Conservation (phyloP, 1,140 invertebrate species). For the Campodea augens region DNA sequence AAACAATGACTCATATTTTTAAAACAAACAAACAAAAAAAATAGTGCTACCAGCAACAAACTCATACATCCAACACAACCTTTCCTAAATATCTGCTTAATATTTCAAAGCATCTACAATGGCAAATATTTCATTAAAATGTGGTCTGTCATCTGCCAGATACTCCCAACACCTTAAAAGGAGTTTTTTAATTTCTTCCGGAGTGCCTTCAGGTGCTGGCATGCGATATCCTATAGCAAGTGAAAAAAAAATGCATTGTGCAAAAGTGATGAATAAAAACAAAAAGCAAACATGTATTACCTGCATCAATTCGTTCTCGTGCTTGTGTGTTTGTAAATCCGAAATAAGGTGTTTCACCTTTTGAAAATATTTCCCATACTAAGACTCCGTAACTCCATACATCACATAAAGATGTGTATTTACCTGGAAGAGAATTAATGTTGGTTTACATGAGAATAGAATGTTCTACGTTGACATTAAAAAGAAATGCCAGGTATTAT, state of each 20-base stretch:
- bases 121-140: slow-evolving; percentile 72
- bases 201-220: slow-evolving; percentile 70
- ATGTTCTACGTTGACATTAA: slow-evolving; percentile 11
- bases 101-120: slow-evolving; percentile 51
- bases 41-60: too few species aligned
- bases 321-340: slow-evolving; percentile 85
- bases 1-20: too few species aligned
- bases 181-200: slow-evolving; percentile 71
- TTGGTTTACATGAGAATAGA: too few species aligned
- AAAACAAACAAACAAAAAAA: too few species aligned
- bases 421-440: too few species aligned
- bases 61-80: too few species aligned
- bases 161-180: slow-evolving; percentile 91
- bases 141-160: slow-evolving; percentile 70
- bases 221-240: slow-evolving; percentile 61
- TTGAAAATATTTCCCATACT: slow-evolving; percentile 92
- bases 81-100: too few species aligned
- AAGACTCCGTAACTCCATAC: slow-evolving; percentile 97
- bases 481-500: slow-evolving; percentile 5
- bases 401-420: slow-evolving; percentile 92
- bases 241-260: slow-evolving; percentile 10
- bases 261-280: slow-evolving; percentile 4
- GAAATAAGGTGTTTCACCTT: slow-evolving; percentile 78
- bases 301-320: slow-evolving; percentile 78
- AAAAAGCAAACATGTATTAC: slow-evolving; percentile 27